Percentiles rank a stretch among this genome's conserved stretches.
Conservation (phyloP, 2,888 invertebrate genomes). For the Drosophila trichaetosa region DNA sequence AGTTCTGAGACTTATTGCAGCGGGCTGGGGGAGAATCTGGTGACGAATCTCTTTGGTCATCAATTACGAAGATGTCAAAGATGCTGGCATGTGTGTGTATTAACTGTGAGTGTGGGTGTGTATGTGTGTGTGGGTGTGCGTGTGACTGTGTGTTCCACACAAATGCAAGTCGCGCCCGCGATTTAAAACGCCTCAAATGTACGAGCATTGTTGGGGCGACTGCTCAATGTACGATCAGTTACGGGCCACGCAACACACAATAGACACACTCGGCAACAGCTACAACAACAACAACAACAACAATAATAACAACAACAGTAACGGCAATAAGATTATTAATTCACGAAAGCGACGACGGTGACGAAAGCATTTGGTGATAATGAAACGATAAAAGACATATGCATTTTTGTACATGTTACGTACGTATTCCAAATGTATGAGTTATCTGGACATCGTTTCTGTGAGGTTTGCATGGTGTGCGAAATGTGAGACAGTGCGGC, state of each 20-base stretch:
- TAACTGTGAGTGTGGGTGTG: background rate
- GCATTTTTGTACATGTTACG: background rate
- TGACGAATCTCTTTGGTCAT: constrained; percentile 51
- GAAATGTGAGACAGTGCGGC: constrained; percentile 35
- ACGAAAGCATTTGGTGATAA: constrained; percentile 76
- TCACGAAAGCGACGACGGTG: constrained; percentile 57
- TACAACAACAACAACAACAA: constrained; percentile 21
- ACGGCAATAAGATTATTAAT: constrained; percentile 34
- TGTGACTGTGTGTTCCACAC: background rate
- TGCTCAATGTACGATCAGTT: constrained; percentile 57
- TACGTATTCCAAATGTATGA: background rate
- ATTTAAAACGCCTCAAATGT: constrained; percentile 59
- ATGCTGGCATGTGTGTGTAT: background rate
- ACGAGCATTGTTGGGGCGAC: constrained; percentile 51
- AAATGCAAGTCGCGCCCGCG: constrained; percentile 45
- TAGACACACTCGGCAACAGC: constrained; percentile 42
- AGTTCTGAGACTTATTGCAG: constrained; percentile 51
- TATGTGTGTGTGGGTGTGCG: constrained; percentile 8
- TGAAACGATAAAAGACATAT: constrained; percentile 75
- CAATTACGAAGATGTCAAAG: constrained; percentile 28
- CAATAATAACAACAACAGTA: background rate
- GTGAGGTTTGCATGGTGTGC: constrained; percentile 16
- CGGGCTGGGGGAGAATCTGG: constrained; percentile 18
- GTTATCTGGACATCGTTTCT: constrained; percentile 9
- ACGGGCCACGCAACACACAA: constrained; percentile 50